Evolutionary conservation across 1,140 invertebrate species (phyloP), one percentile per base, ranked within the genome.

Genomic region (Pachypeltis micranthus): DNA sequence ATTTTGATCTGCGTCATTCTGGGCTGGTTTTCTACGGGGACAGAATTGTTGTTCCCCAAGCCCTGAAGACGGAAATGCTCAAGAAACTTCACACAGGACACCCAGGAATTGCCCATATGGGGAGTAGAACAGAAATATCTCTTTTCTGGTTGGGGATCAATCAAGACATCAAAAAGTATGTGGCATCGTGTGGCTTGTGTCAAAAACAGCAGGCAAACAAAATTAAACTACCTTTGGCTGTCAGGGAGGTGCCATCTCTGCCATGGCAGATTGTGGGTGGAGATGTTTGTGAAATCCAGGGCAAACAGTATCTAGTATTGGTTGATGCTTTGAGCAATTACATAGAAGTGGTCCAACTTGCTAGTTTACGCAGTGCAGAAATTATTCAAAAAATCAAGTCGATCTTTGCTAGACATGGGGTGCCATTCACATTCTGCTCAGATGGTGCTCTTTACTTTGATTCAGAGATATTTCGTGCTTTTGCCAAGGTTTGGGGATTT

Each of bases 61-160:
- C 23, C 1, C 27, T 67, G 21, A 47, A 58, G 27, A 12, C 14
- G 1, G 2, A 21, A 21, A 51, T 66, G 25, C 44, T 69, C 16
- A 1, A 65, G 27, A 65, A 67, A 63, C 56, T 68, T n/a, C 63
- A 69, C 62, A 12, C 23, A 24, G 70, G 66, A 10, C 70, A 72
- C 57, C 7, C 65, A 2, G 70, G 71, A 14, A 65, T 69, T 19
- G 58, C 57, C 16, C 70, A 70, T 65, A 72, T 72, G 67, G 70
- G 70, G 67, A 60, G 66, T n/a, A 31, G 71, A 1, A 68, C 67
- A 3, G 44, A 68, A 51, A 59, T 62, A n/a, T 71, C 67, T 63
- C 56, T 64, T 21, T 69, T 61, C 25, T 72, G 70, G 71, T 44
- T 55, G 44, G 47, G 54, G 7, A 67, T 72, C 19, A 69, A 72